A percentile compares a stretch with the other conserved stretches of the same genome.
Evolutionary conservation across 2,113 vertebrate genomes (phyloP).

Genomic region (Lanius ludovicianus): DNA sequence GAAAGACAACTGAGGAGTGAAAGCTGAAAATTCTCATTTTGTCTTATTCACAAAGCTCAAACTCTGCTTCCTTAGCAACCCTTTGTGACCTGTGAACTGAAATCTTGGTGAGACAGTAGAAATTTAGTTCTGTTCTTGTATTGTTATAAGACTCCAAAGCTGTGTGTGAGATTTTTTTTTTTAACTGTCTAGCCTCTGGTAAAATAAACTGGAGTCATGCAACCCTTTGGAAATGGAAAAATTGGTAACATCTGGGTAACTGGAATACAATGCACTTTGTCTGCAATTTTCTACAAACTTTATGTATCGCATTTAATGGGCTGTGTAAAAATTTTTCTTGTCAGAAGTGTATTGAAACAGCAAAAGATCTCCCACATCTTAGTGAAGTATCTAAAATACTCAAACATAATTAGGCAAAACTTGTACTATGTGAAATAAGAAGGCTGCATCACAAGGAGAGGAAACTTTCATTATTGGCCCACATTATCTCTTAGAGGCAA

Average conservation of each 20-base stretch:
- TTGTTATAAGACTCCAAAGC: not conserved
- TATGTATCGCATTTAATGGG: not conserved
- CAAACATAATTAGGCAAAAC: not conserved
- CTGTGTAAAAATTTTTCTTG: not conserved
- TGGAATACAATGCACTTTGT: not conserved
- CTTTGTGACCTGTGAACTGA: not conserved
- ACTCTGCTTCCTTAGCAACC: not conserved
- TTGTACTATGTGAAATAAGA: not conserved
- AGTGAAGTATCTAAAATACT: not conserved
- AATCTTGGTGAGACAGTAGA: not conserved
- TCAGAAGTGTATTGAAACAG: not conserved
- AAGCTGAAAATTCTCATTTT: constrained; percentile 7
- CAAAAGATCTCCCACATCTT: not conserved
- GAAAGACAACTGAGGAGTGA: not conserved
- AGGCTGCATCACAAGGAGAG: not conserved
- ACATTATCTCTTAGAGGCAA: not conserved
- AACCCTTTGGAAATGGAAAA: not conserved
- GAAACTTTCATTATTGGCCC: not conserved
- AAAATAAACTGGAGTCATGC: not conserved
- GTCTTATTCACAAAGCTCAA: not conserved
- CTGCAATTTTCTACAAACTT: not conserved
- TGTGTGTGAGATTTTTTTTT: not conserved
- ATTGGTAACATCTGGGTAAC: not conserved
- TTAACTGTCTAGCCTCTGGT: not conserved
- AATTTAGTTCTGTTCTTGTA: not conserved